Conservation (phyloP, 2,113 vertebrate species). For the Odocoileus hemionus region DNA sequence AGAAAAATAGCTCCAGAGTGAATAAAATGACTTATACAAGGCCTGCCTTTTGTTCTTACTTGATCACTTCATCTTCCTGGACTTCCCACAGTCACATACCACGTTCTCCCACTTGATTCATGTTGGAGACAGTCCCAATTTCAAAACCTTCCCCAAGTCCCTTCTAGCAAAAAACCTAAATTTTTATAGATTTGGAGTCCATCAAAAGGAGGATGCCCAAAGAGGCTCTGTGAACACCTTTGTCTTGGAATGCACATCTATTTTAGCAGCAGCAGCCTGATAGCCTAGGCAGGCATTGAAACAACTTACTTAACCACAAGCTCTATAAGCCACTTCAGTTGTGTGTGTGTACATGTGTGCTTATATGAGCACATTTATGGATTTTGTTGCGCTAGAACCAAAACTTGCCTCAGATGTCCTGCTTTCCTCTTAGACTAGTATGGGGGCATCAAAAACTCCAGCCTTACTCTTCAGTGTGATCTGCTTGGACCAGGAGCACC, state of each 20-base stretch:
- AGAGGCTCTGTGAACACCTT: not conserved
- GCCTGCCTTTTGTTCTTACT: not conserved
- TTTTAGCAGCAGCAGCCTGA: not conserved
- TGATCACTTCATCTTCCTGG: not conserved
- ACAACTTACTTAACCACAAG: not conserved
- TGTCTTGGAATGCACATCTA: not conserved
- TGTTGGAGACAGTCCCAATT: not conserved
- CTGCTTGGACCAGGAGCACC: not conserved
- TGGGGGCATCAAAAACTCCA: not conserved
- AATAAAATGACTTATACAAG: not conserved
- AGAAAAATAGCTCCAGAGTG: not conserved
- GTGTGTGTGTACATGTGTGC: not conserved
- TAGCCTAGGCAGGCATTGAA: not conserved
- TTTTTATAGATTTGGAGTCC: not conserved
- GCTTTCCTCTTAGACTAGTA: not conserved
- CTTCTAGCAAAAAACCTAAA: not conserved
- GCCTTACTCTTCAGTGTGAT: not conserved
- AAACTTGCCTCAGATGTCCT: not conserved
- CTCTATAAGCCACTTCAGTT: not conserved
- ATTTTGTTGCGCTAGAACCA: not conserved
- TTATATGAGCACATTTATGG: not conserved
- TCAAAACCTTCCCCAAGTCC: conserved; percentile 8
- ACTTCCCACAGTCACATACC: not conserved
- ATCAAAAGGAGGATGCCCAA: not conserved
- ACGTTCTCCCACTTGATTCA: not conserved